Base-by-base conservation (phyloP, 2,797 vertebrate genomes). In the Danio jaintianensis region DNA sequence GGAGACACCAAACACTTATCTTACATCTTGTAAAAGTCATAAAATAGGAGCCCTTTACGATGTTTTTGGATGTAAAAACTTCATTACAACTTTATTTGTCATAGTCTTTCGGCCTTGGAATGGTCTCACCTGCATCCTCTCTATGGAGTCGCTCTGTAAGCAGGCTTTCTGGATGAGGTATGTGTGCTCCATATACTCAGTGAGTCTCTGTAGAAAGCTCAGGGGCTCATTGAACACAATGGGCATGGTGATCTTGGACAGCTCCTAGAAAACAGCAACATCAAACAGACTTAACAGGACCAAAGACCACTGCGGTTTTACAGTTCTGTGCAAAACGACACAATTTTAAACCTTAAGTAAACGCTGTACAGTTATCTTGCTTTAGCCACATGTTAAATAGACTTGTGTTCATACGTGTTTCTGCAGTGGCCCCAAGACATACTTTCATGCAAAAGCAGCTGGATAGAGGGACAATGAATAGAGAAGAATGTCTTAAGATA, bases 241-340 rank as follows among this genome's bases (percentile, higher is more conserved):
- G 7, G 98, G 98, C 98, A 99, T 99, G 0, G 98, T 99, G 89
- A 99, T 99, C 92, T 98, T 99, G 68, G 98, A 99, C 84, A 99
- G 91, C 86, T 99, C 98, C 98, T 99, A 78, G 38, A 64, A 18
- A 13, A 76, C 38, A 47, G 53, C 56, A 76, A n/a, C 20, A 61
- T 13, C 29, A 20, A 29, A 64, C 18, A 66, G 15, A 15, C 18
- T 22, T 7, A 55, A 29, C 55, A 6, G 7, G 13, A 52, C 43
- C 7, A 43, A 22, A 61, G 4, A 12, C 4, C 64, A n/a, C 12
- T 5, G 15, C 20, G 50, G 20, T 16, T 16, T 63, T 20, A 75
- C 20, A 12, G 43, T 29, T 16, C 6, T 16, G 10, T 10, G 61
- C 10, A 42, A 56, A 36, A 71, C 36, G 0, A 15, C 38, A 15